These are phyloP conservation scores for Agapetus fuscipes DNA, from an alignment of 2,888 invertebrate species.

Conservation along the genomic window DNA sequence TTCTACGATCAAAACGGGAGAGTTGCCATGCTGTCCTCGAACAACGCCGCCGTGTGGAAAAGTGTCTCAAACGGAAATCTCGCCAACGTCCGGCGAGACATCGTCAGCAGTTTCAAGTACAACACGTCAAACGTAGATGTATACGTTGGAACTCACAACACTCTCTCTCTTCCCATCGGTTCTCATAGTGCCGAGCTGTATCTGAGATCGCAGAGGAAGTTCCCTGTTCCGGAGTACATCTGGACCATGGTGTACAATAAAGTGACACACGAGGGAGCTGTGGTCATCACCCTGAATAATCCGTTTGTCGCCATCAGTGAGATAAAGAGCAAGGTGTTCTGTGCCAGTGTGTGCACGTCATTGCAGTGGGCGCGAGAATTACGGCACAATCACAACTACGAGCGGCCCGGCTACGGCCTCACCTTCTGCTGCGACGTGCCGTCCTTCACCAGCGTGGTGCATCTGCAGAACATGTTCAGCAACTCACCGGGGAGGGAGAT, in stretches of 20 bases:
- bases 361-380: constrained; percentile 32
- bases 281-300: constrained; percentile 36
- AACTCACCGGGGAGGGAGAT: too few species aligned
- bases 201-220: constrained; percentile 26
- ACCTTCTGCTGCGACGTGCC: constrained; percentile 35
- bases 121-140: constrained; percentile 23
- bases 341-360: constrained; percentile 34
- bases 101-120: constrained; percentile 23
- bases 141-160: constrained; percentile 26
- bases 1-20: constrained; percentile 34
- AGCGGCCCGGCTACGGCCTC: constrained; percentile 33
- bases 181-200: constrained; percentile 16
- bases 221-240: constrained; percentile 36
- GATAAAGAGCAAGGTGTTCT: constrained; percentile 33
- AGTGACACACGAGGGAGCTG: constrained; percentile 22
- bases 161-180: constrained; percentile 24
- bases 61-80: constrained; percentile 28
- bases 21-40: constrained; percentile 35
- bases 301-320: constrained; percentile 40
- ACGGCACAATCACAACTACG: constrained; percentile 30
- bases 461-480: constrained; percentile 21
- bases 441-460: constrained; percentile 28
- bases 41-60: constrained; percentile 33
- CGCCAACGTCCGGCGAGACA: constrained; percentile 14
- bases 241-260: constrained; percentile 34